phyloP scores from a whole-genome alignment of 1,140 invertebrate species.

The Zaprionus tsacasi region DNA sequence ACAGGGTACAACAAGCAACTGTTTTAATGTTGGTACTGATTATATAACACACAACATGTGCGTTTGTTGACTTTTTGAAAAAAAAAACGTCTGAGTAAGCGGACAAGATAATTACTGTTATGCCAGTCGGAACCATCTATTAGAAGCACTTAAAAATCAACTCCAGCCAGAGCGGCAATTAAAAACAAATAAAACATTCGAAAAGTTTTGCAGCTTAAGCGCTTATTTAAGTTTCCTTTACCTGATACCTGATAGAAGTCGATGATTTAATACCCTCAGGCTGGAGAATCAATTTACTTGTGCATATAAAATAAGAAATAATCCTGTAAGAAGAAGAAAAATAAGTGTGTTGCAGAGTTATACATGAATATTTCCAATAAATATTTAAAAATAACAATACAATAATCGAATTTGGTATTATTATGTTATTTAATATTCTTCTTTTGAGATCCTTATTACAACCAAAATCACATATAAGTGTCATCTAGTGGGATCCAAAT shows the following conservation, averaged over 20 bases:
- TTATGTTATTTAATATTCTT: too few relatives aligned
- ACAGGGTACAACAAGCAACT: background rate
- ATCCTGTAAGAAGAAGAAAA: background rate
- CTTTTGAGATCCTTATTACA: too few relatives aligned
- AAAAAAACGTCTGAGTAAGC: background rate
- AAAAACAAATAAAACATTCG: constrained; percentile 23
- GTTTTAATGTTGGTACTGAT: background rate
- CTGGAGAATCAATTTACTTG: background rate
- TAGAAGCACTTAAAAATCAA: constrained; percentile 10
- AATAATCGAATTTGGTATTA: too few relatives aligned
- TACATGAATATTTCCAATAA: too few relatives aligned
- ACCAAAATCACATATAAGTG: too few relatives aligned
- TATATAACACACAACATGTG: background rate
- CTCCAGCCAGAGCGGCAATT: background rate
- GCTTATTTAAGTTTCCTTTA: constrained; percentile 26
- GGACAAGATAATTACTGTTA: constrained; percentile 22
- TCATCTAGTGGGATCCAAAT: too few relatives aligned
- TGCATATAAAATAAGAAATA: background rate
- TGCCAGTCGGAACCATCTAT: constrained; percentile 7
- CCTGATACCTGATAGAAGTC: background rate
- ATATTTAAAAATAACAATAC: too few relatives aligned
- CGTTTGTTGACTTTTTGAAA: background rate
- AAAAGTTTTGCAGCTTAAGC: constrained; percentile 22
- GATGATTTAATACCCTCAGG: constrained; percentile 12
- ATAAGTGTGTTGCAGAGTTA: too few relatives aligned